Conservation (phyloP, 2,888 invertebrate species). For the Lepidochitona cinerea region DNA sequence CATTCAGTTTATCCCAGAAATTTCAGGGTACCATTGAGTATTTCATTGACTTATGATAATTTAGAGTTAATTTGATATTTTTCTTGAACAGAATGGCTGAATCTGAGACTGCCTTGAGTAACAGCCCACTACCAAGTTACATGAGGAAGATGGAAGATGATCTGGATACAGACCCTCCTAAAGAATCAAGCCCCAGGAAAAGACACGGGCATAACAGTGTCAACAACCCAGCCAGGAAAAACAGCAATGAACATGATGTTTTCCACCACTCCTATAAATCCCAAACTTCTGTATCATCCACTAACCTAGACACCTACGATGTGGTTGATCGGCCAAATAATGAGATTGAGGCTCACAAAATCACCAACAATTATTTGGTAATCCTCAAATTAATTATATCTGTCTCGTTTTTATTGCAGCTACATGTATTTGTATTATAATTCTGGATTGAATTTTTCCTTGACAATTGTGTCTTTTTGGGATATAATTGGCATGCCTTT, state of each 20-base stretch:
- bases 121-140: neutral
- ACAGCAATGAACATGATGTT: neutral
- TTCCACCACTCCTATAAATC: constrained; percentile 2
- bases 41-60: no score
- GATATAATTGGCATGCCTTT: no score
- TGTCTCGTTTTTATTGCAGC: no score
- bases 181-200: neutral
- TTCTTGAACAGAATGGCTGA: neutral
- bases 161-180: neutral
- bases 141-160: neutral
- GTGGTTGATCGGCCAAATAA: neutral
- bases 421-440: no score
- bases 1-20: no score
- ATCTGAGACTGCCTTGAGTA: neutral
- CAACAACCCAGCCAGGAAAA: neutral
- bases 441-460: no score
- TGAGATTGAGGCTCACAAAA: constrained; percentile 57
- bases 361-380: constrained; percentile 62
- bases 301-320: neutral
- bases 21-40: no score
- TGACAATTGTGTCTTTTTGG: no score
- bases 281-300: neutral
- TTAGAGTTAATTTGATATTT: neutral
- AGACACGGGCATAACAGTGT: neutral
- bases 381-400: no score